Percentiles rank a stretch among this genome's conserved stretches.
Conservation (phyloP, 2,888 invertebrate species). For the Pandemis heparana region DNA sequence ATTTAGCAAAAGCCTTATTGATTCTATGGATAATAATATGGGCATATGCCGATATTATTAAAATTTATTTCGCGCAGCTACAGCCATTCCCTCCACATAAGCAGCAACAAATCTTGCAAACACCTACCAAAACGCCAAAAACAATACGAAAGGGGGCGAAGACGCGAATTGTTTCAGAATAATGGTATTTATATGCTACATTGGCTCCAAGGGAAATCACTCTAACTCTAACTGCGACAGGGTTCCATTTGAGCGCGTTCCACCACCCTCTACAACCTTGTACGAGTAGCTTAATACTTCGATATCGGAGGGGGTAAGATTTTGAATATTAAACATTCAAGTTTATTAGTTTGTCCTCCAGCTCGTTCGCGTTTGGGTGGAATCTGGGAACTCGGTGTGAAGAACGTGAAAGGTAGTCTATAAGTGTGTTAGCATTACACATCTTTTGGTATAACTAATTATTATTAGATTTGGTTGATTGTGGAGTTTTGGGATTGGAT, state of each 20-base stretch:
- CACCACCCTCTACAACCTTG: conserved; percentile 59
- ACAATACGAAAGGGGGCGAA: conserved; percentile 67
- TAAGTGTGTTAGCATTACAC: conserved; percentile 81
- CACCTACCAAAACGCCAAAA: conserved; percentile 49
- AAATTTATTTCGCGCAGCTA: neutral
- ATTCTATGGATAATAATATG: neutral
- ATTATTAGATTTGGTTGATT: conserved; percentile 69
- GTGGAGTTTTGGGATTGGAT: conserved; percentile 4
- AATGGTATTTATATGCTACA: conserved; percentile 85
- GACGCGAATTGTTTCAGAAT: conserved; percentile 82
- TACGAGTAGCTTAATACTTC: conserved; percentile 53
- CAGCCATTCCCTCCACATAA: conserved; percentile 7
- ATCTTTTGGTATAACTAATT: conserved; percentile 70
- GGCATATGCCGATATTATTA: neutral
- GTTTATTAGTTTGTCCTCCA: conserved; percentile 82
- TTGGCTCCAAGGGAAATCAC: conserved; percentile 86
- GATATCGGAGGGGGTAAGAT: conserved; percentile 38
- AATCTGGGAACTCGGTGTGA: neutral
- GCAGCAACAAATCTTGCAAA: conserved; percentile 13
- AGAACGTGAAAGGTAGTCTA: conserved; percentile 65
- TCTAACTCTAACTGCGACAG: conserved; percentile 65
- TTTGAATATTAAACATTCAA: conserved; percentile 83
- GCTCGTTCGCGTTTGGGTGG: conserved; percentile 67
- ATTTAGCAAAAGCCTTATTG: neutral
- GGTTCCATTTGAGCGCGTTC: conserved; percentile 43